Evolutionary conservation across 2,888 invertebrate genomes (phyloP).

Genomic region (Drosophila cyrtoloma): DNA sequence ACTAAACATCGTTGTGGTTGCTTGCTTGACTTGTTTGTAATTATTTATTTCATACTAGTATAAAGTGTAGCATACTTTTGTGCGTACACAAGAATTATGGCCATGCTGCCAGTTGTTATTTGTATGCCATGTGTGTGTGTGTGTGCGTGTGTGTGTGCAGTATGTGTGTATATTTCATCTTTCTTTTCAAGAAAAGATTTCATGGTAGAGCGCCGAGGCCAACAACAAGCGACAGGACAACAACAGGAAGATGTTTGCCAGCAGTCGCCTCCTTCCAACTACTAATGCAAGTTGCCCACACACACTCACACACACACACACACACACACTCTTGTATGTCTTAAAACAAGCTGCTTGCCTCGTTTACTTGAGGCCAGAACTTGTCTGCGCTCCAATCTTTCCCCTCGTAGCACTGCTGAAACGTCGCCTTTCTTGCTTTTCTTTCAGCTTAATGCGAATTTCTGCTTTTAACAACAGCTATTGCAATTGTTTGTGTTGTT

Average conservation of each 20-base stretch:
- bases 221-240: constrained; percentile 61
- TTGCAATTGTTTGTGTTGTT: constrained; percentile 55
- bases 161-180: constrained; percentile 30
- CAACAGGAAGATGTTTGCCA: constrained; percentile 69
- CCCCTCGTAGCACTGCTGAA: neutral
- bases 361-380: constrained; percentile 76
- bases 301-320: neutral
- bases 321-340: constrained; percentile 1
- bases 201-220: constrained; percentile 69
- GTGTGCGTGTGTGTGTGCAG: constrained; percentile 14
- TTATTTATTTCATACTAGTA: constrained; percentile 71
- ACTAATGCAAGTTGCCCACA: constrained; percentile 56
- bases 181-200: constrained; percentile 69
- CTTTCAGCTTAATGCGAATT: constrained; percentile 78
- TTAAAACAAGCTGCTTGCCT: constrained; percentile 76
- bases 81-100: constrained; percentile 76
- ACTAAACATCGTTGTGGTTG: constrained; percentile 45
- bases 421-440: constrained; percentile 55
- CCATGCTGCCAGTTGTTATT: constrained; percentile 69
- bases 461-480: constrained; percentile 76
- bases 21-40: constrained; percentile 77
- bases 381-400: constrained; percentile 48
- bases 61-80: constrained; percentile 73
- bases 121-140: constrained; percentile 37
- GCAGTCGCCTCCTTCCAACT: constrained; percentile 50